Base-by-base conservation (phyloP, 1,140 invertebrate genomes). In the Metopolophium dirhodum region DNA sequence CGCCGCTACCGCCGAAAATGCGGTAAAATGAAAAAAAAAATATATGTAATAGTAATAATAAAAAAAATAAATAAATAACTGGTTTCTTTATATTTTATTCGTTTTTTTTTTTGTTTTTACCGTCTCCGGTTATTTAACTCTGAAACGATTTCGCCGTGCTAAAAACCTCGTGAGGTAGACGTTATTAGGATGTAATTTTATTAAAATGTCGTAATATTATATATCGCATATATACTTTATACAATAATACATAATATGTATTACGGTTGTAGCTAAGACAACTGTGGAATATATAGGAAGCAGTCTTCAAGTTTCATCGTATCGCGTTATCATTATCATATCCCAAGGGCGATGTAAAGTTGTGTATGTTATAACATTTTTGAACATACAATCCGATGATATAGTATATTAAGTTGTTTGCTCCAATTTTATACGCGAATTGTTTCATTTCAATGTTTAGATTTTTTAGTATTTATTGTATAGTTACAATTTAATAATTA, bases 1-100 rank as follows among this genome's bases (percentile, higher is more conserved):
- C 22, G 49, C 87, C 47, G 86, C 86, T n/a, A 23, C 90, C 90
- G 45, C 68, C 90, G 2, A 77, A 91, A 91, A 82, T 54, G 61
- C 90, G 20, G 41, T 91, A 82, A 91, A 82, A 91, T 35, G 47
- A 47, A 91, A 77, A 77, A 68, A 57, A 61, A 61, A 68, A 57
- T 9, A 57, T 61, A 61, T 68, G 22, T 77, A 77, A n/a, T 77
- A 35, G 61, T n/a, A 77, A 91, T 91, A 41, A 77, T 91, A 35
- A 89, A 8, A n/a, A 89, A 35, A 88, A 88, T 35, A 35, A 88
- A 88, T 35, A 35, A 54, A 89, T 41, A 89, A 89, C 87, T 89
- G 87, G 49, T 89, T 89, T 77, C n/a, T 77, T 77, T 77, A 77
- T 77, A 35, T 77, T 89, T 57, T 45, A 41, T 54, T 90, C 37